Percentiles rank a stretch among this genome's conserved stretches.
Conservation (phyloP, 2,797 vertebrate species). For the Acrossocheilus fasciatus region DNA sequence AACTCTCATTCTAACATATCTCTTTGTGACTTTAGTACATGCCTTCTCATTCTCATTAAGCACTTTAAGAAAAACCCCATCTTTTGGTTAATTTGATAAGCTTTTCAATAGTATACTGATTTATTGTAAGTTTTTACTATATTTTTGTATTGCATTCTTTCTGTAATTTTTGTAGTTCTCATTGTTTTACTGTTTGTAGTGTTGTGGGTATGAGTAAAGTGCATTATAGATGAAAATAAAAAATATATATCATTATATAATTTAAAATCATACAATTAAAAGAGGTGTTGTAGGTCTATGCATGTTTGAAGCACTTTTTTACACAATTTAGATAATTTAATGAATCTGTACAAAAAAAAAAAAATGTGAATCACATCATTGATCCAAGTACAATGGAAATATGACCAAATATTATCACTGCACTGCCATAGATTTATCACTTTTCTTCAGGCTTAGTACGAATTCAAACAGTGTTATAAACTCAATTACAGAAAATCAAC, state of each 20-base stretch:
- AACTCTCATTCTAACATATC: neutral
- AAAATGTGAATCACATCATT: neutral
- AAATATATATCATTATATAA: neutral
- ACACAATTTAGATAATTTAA: neutral
- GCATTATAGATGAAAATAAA: neutral
- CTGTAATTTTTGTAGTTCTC: neutral
- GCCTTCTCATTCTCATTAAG: neutral
- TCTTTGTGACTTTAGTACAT: neutral
- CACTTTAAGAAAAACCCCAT: neutral
- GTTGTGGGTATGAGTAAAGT: neutral
- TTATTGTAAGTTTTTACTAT: neutral
- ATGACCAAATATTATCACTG: neutral
- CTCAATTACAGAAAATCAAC: conserved; percentile 43
- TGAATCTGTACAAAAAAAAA: too few relatives aligned
- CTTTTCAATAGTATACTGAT: too few relatives aligned
- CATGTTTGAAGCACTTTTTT: neutral
- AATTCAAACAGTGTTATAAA: conserved; percentile 33
- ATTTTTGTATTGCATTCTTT: too few relatives aligned
- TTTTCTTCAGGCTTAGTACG: neutral
- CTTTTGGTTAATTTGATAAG: too few relatives aligned
- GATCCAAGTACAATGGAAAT: neutral
- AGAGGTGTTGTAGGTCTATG: neutral
- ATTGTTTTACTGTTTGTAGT: too few relatives aligned
- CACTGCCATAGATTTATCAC: neutral
- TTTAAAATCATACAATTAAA: neutral